A percentile compares a stretch with the other conserved stretches of the same genome.
Conservation (phyloP, 2,888 invertebrate species). For the Hirtodrosophila duncani region DNA sequence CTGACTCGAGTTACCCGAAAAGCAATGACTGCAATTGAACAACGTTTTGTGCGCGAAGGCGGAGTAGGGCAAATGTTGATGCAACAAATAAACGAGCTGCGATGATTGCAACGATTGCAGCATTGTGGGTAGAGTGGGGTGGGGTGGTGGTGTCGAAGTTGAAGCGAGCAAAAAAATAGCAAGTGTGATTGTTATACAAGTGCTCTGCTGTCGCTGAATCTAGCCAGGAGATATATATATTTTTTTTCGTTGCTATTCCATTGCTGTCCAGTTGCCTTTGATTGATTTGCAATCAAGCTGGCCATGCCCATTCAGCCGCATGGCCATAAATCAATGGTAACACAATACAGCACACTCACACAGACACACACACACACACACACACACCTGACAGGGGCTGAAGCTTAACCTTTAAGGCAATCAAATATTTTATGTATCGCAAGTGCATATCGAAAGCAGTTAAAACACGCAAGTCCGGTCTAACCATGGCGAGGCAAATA, state of each 20-base stretch:
- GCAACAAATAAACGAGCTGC: slow-evolving; percentile 44
- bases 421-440: not conserved
- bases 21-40: slow-evolving; percentile 30
- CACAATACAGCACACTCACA: slow-evolving; percentile 37
- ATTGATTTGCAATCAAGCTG: slow-evolving; percentile 65
- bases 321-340: slow-evolving; percentile 42
- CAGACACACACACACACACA: slow-evolving; percentile 14
- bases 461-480: slow-evolving; percentile 44
- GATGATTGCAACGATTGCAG: slow-evolving; percentile 45
- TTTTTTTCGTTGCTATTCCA: too few species aligned
- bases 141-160: too few species aligned
- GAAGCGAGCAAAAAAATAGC: slow-evolving; percentile 2
- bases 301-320: slow-evolving; percentile 34
- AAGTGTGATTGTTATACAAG: too few species aligned
- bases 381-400: not conserved
- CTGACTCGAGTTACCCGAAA: slow-evolving; percentile 22
- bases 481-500: slow-evolving; percentile 3
- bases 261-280: slow-evolving; percentile 36
- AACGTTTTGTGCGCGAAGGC: slow-evolving; percentile 3
- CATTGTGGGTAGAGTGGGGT: slow-evolving; percentile 16
- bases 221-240: slow-evolving; percentile 12
- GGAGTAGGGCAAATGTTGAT: slow-evolving; percentile 8
- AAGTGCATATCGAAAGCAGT: slow-evolving; percentile 27
- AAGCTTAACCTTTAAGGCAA: slow-evolving; percentile 13
- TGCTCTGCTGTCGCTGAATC: slow-evolving; percentile 2